phyloP scores from a whole-genome alignment of 2,888 invertebrate genomes.

The Lordiphosa fenestrarum region DNA sequence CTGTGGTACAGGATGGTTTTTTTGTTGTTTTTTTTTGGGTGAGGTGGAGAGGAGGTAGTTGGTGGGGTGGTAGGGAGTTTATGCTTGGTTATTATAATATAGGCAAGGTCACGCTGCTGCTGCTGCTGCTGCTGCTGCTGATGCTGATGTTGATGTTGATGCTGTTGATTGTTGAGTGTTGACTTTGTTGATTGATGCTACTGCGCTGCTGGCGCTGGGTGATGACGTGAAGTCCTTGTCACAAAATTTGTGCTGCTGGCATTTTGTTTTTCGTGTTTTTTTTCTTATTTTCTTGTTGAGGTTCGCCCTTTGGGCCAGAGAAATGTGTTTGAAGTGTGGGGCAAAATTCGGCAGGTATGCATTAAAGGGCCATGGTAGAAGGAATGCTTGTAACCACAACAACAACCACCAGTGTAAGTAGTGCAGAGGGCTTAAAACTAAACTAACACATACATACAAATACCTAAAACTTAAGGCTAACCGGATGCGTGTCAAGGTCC shows the following conservation, averaged over 20 bases:
- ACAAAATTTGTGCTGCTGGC: conserved; percentile 2
- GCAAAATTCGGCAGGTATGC: too few relatives aligned
- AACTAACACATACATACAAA: conserved; percentile 22
- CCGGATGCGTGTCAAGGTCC: conserved; percentile 56
- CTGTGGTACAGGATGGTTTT: background rate
- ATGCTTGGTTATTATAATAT: conserved; percentile 2
- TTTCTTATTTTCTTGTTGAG: background rate
- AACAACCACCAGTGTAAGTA: conserved; percentile 31
- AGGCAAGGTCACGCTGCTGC: conserved; percentile 23
- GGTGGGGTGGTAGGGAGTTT: background rate
- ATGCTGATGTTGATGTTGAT: conserved; percentile 7
- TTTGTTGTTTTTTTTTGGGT: background rate
- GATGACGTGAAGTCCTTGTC: conserved; percentile 25
- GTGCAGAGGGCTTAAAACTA: conserved; percentile 37
- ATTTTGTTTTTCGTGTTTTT: background rate
- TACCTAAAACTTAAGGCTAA: conserved; percentile 43
- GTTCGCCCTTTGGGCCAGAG: too few relatives aligned
- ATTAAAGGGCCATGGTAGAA: too few relatives aligned
- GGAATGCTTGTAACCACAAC: conserved; percentile 36
- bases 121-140: conserved; percentile 14
- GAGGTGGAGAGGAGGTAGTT: background rate
- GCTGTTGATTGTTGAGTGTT: conserved; percentile 23
- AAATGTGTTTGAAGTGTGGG: too few relatives aligned
- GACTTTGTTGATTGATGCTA: conserved; percentile 32
- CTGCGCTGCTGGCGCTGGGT: conserved; percentile 19